Conservation (phyloP, 1,140 invertebrate species). For the Drosophila nasuta region DNA sequence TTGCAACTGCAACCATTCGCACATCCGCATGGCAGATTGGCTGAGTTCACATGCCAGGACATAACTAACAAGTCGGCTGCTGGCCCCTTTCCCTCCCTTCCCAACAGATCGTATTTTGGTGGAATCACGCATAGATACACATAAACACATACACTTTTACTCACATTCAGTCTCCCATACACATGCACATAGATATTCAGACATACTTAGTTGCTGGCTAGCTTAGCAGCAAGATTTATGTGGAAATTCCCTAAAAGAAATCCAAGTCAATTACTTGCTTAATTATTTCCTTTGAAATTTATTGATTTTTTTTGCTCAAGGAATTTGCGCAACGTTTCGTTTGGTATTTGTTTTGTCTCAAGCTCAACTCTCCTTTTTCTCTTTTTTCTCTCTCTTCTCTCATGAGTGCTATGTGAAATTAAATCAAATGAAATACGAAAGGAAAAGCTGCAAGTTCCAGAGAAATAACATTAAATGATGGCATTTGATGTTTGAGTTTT, state of each 20-base stretch:
- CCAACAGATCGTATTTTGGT: slow-evolving; percentile 48
- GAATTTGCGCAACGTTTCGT: slow-evolving; percentile 63
- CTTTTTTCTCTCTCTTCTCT: neutral
- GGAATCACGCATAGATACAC: slow-evolving; percentile 15
- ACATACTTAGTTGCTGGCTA: slow-evolving; percentile 41
- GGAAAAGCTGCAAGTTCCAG: no score
- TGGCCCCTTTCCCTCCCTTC: neutral
- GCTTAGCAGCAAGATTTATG: slow-evolving; percentile 82
- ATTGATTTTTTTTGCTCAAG: slow-evolving; percentile 77
- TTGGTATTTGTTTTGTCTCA: slow-evolving; percentile 72
- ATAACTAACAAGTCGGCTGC: slow-evolving; percentile 49
- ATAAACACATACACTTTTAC: slow-evolving; percentile 33
- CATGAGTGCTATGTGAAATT: slow-evolving; percentile 46
- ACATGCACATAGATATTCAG: slow-evolving; percentile 1
- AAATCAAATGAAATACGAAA: slow-evolving; percentile 56
- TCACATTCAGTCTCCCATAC: neutral
- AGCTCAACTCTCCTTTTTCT: slow-evolving; percentile 30
- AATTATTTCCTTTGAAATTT: slow-evolving; percentile 84
- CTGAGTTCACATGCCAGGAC: slow-evolving; percentile 51
- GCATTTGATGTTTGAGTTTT: slow-evolving; percentile 56
- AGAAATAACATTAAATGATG: slow-evolving; percentile 34
- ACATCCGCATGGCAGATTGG: slow-evolving; percentile 35
- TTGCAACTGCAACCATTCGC: slow-evolving; percentile 43
- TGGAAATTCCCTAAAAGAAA: slow-evolving; percentile 83
- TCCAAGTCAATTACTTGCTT: slow-evolving; percentile 84